These are phyloP conservation scores for Pycnonotus jocosus DNA, from an alignment of 2,113 vertebrate species.

Conservation along the genomic window DNA sequence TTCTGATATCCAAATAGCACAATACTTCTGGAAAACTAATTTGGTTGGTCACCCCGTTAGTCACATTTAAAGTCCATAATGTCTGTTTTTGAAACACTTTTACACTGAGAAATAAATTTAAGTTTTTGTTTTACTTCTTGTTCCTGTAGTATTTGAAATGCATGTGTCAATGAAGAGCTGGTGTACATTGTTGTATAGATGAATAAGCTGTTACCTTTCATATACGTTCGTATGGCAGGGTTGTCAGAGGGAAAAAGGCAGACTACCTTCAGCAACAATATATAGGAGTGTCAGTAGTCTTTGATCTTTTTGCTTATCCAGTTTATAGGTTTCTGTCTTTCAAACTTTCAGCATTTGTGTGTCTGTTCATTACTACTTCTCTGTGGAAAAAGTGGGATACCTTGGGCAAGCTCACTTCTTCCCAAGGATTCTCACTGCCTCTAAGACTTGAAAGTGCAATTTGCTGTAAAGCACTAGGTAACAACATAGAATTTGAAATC, in stretches of 20 bases:
- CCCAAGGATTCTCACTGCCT: not conserved
- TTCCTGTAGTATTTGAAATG: conserved; percentile 17
- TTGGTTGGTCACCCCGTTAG: not conserved
- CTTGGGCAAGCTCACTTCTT: conserved; percentile 18
- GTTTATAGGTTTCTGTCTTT: conserved; percentile 19
- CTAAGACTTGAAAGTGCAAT: conserved; percentile 47
- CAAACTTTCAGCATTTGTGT: conserved; percentile 23
- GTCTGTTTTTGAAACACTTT: not conserved
- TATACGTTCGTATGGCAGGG: not conserved
- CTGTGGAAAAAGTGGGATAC: not conserved
- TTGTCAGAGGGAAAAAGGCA: not conserved
- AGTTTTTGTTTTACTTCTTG: not conserved
- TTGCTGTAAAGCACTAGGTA: conserved; percentile 43
- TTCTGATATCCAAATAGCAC: not conserved
- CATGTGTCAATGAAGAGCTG: not conserved
- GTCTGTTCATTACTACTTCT: not conserved
- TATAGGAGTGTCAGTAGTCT: not conserved
- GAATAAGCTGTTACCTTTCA: not conserved
- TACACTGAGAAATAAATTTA: not conserved
- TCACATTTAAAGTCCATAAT: not conserved
- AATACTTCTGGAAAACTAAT: not conserved
- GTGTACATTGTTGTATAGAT: not conserved
- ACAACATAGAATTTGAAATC: conserved; percentile 49
- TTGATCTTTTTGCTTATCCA: not conserved
- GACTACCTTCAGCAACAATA: not conserved